Base-by-base conservation (phyloP, 2,888 invertebrate species). In the Stratiomys singularior region DNA sequence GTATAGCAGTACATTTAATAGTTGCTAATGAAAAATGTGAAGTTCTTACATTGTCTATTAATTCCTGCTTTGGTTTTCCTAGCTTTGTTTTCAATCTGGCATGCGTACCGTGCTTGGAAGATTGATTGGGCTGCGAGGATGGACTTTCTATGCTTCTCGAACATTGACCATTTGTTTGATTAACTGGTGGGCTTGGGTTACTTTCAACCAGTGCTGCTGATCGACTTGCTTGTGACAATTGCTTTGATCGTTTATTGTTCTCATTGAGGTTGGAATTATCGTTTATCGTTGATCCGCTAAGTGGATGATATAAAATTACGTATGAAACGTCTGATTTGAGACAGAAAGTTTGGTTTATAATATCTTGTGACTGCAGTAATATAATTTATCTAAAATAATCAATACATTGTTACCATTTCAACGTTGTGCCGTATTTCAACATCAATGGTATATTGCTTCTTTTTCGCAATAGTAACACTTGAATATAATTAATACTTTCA, bases 341-440 rank as follows among this genome's bases (percentile, higher is more conserved):
- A n/a, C n/a, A n/a, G n/a, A n/a, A n/a, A n/a, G n/a, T n/a, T n/a
- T n/a, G n/a, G n/a, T n/a, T n/a, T n/a, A n/a, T n/a, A n/a, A n/a
- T n/a, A n/a, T n/a, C n/a, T n/a, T n/a, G n/a, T n/a, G n/a, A n/a
- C n/a, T n/a, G n/a, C n/a, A n/a, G n/a, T n/a, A n/a, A n/a, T n/a
- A n/a, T n/a, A n/a, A n/a, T n/a, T n/a, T n/a, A n/a, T n/a, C n/a
- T n/a, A n/a, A n/a, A n/a, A n/a, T n/a, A n/a, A n/a, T n/a, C n/a
- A n/a, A n/a, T n/a, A n/a, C n/a, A n/a, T n/a, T n/a, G n/a, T n/a
- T n/a, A n/a, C n/a, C n/a, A n/a, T n/a, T 92, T 77, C 93, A 93
- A 88, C 94, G 96, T 85, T 96, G 96, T 0, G 95, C 93, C 0
- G 95, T 96, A 84, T 94, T 94, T 92, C 95, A 95, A 85, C 96